A percentile compares a stretch with the other conserved stretches of the same genome.
phyloP scores from a whole-genome alignment of 2,113 vertebrate species.

The Sinocyclocheilus grahami region DNA sequence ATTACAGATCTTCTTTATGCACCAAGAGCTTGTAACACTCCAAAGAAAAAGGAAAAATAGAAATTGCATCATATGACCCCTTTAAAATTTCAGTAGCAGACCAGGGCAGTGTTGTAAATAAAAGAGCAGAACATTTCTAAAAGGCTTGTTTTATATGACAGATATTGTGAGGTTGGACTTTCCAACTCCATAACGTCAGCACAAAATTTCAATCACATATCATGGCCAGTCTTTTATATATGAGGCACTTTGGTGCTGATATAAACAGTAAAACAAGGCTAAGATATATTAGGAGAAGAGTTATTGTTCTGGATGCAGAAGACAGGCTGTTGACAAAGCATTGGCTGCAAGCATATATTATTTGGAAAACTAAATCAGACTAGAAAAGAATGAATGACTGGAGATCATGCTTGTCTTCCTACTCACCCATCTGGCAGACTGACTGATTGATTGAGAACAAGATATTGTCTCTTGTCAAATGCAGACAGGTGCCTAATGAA shows the following conservation, averaged over 20 bases:
- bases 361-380: neutral
- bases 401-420: neutral
- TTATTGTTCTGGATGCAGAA: neutral
- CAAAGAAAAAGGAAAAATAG: too few relatives aligned
- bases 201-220: neutral
- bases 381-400: neutral
- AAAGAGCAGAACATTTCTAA: neutral
- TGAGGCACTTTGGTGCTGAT: neutral
- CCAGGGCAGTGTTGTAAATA: neutral
- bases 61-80: too few relatives aligned
- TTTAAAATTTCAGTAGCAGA: neutral
- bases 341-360: neutral
- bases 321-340: neutral
- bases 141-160: neutral
- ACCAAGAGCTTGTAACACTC: too few relatives aligned
- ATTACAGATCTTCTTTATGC: too few relatives aligned
- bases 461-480: slow-evolving; percentile 8
- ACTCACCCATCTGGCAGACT: slow-evolving; percentile 23
- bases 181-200: neutral
- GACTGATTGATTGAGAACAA: neutral
- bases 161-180: neutral
- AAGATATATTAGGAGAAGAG: neutral
- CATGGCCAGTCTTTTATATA: neutral
- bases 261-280: neutral
- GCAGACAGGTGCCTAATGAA: slow-evolving; percentile 30